phyloP scores from a whole-genome alignment of 2,113 vertebrate species.

The Hirundichthys speculiger region DNA sequence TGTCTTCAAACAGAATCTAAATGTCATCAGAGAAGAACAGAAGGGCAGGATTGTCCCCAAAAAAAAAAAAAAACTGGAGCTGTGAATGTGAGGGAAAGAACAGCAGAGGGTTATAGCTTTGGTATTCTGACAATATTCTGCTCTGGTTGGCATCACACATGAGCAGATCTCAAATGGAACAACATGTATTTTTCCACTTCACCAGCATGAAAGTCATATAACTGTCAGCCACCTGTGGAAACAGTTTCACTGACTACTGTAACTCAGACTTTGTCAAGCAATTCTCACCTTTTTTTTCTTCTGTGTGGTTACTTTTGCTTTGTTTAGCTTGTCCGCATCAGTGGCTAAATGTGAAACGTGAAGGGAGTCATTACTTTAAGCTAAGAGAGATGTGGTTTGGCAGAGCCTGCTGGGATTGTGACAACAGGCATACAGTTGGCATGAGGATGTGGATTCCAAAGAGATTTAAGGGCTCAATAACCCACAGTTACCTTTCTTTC shows the following conservation, averaged over 20 bases:
- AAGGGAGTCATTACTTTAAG: conserved; percentile 59
- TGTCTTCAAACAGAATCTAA: conserved; percentile 26
- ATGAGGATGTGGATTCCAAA: conserved; percentile 32
- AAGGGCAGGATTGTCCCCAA: neutral
- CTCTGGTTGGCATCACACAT: conserved; percentile 58
- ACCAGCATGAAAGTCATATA: conserved; percentile 44
- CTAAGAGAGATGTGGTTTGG: conserved; percentile 43
- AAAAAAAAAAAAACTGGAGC: conserved; percentile 13
- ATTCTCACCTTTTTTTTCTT: conserved; percentile 1
- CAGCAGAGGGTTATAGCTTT: conserved; percentile 33
- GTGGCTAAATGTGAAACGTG: conserved; percentile 44
- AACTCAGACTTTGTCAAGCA: conserved; percentile 21
- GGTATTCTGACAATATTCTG: conserved; percentile 52
- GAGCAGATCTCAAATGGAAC: conserved; percentile 62
- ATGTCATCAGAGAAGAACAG: conserved; percentile 37
- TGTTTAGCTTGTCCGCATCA: conserved; percentile 42
- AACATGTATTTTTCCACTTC: conserved; percentile 66
- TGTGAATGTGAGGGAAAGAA: conserved; percentile 11
- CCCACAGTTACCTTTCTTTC: conserved; percentile 36
- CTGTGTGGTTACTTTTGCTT: conserved; percentile 24
- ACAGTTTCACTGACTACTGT: conserved; percentile 4
- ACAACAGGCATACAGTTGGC: conserved; percentile 29
- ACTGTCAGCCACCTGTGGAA: conserved; percentile 66
- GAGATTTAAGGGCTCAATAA: conserved; percentile 30
- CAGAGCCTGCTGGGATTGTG: conserved; percentile 28